A percentile compares a stretch with the other conserved stretches of the same genome.
Conservation (phyloP, 2,797 vertebrate species). For the Tadarida brasiliensis region DNA sequence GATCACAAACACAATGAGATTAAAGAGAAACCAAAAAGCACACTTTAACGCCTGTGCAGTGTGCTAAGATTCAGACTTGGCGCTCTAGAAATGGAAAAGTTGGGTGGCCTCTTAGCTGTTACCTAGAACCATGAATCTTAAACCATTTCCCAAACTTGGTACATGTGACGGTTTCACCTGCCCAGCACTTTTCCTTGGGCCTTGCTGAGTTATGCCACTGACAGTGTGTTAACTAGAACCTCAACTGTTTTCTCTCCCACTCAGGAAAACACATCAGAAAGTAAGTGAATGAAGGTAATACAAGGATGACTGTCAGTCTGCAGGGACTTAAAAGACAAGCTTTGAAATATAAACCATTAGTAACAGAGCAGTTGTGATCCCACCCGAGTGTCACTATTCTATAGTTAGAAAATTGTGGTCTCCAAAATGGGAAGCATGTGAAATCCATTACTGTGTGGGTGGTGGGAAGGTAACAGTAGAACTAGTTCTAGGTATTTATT, state of each 20-base stretch:
- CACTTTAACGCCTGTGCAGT: not conserved
- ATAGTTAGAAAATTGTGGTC: not conserved
- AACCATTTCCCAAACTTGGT: not conserved
- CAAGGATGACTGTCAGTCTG: not conserved
- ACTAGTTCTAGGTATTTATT: not conserved
- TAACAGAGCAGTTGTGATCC: not conserved
- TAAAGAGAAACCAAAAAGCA: not conserved
- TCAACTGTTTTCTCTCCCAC: not conserved
- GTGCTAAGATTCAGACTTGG: not conserved
- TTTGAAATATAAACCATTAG: not conserved
- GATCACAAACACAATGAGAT: not conserved
- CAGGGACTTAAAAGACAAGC: conserved; percentile 5
- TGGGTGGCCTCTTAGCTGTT: not conserved
- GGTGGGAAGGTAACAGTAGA: not conserved
- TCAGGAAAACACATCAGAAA: not conserved
- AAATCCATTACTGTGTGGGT: not conserved
- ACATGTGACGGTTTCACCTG: not conserved
- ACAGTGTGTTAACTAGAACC: not conserved
- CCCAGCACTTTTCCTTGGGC: not conserved
- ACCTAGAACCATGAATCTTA: not conserved
- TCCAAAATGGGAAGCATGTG: not conserved
- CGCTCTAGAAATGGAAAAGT: not conserved
- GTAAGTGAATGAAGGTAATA: not conserved
- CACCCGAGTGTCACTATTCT: not conserved
- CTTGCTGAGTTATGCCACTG: not conserved